Evolutionary conservation across 2,113 vertebrate species (phyloP).

Genomic region (Maylandia zebra): DNA sequence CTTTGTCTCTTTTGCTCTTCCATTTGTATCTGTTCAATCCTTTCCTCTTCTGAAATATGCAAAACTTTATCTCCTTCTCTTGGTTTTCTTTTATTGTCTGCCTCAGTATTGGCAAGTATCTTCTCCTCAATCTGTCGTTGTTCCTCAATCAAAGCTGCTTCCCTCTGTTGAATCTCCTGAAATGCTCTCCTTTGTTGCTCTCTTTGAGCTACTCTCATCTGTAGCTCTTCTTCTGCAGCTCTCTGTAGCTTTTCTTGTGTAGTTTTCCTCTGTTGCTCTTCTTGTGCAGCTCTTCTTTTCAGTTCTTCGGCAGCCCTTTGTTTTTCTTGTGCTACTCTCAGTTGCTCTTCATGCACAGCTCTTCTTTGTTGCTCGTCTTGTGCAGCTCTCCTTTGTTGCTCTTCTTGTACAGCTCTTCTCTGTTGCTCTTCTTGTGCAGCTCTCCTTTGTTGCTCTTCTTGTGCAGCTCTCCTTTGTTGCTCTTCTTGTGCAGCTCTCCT

Average conservation of each 20-base stretch:
- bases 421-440: accelerated
- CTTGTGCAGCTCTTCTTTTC: not conserved
- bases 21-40: not conserved
- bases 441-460: accelerated
- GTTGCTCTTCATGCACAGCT: not conserved
- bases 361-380: accelerated
- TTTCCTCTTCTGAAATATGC: not conserved
- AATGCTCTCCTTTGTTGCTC: not conserved
- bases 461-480: accelerated
- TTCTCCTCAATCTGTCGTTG: slow-evolving; percentile 8
- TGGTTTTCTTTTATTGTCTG: not conserved
- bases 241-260: not conserved
- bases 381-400: accelerated
- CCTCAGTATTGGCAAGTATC: not conserved
- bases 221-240: not conserved
- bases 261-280: not conserved
- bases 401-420: accelerated
- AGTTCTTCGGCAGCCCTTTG: not conserved
- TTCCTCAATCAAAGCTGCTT: not conserved
- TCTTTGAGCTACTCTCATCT: not conserved
- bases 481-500: accelerated
- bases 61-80: not conserved
- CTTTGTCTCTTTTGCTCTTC: not conserved
- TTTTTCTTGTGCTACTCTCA: not conserved
- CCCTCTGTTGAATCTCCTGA: not conserved